Evolutionary conservation across 2,888 invertebrate species (phyloP), one percentile per base, ranked within the genome.

Genomic region (Biston stratarius): DNA sequence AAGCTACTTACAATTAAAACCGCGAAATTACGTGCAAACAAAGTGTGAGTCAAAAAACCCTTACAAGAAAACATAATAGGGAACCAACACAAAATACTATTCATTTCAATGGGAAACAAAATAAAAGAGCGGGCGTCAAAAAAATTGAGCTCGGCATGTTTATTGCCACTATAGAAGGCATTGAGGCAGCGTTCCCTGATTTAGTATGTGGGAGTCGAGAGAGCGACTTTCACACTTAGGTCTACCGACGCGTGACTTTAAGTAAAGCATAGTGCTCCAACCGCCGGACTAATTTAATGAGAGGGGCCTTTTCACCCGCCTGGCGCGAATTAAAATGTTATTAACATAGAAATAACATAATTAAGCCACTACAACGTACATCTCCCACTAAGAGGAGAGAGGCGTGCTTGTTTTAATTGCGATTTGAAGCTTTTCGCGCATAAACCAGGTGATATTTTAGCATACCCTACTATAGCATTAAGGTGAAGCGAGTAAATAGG

Each of bases 211-310:
- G 59, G 82, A 79, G 82, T 86, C 76, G 84, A 90, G 89, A 86
- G 90, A 85, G 90, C 87, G 81, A 88, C 85, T 90, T 92, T 91
- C 90, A 86, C 91, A 92, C 91, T 91, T 88, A 85, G 85, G 84
- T 83, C 83, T 87, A 87, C 86, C 87, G 86, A 86, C 83, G 89
- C 89, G 87, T 89, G 84, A 87, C 81, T 83, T 82, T 83, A 86
- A 79, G 80, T 82, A 84, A 85, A 78, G 78, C 79, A 90, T 87
- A 90, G 90, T 91, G 89, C 86, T 88, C 87, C 92, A 92, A 87
- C 92, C 90, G 87, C 87, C 87, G 90, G 83, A 89, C 87, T 91
- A 92, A 92, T 92, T 92, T 92, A 92, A 92, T 91, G 92, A 92
- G 83, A 90, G 86, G 84, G 79, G 83, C 83, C 87, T 86, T 89